Base-by-base conservation (phyloP, 1,140 invertebrate species). In the Pseudomyrmex concolor region DNA sequence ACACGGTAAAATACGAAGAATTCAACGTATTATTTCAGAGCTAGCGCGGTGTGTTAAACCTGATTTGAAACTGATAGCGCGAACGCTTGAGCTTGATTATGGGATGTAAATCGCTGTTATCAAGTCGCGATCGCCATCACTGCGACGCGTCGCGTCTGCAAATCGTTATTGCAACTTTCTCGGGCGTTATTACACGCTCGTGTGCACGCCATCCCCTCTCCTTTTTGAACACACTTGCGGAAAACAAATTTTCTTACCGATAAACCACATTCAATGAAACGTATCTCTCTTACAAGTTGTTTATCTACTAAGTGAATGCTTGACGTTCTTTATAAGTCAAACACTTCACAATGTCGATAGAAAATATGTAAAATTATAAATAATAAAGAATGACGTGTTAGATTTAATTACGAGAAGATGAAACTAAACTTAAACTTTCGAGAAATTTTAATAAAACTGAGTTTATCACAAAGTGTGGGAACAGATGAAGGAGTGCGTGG, bases 41-140 rank as follows among this genome's bases (percentile, higher is more conserved):
- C 66, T 48, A 59, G 54, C 51, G 34, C 74, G 22, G 19, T 59
- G 43, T 80, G 43, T 71, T 17, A 25, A 60, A 80, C 19, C 54
- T 60, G 76, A 80, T 71, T 51, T 71, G 66, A 59, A 50, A 68
- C 17, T 71, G 66, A 71, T 80, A 71, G 66, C 66, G 66, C 54
- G 66, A 60, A 50, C 62, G 17, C 66, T n/a, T 8, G 66, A 34
- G 66, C 54, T 71, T 48, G 66, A 80, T 80, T 71, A 70, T 71
- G 54, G 76, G 67, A 80, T 71, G 76, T 71, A 80, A 80, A 80
- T 80, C 54, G 76, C 66, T 60, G 54, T 80, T 70, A 80, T 80
- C 54, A 60, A 60, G 43, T 22, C 22, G n/a, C 19, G 54, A 80
- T 80, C 76, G 43, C 66, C 66, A 48, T 71, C 19, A 8, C 34